Evolutionary conservation across 2,797 vertebrate genomes (phyloP).

Genomic region (Prunella strophiata): DNA sequence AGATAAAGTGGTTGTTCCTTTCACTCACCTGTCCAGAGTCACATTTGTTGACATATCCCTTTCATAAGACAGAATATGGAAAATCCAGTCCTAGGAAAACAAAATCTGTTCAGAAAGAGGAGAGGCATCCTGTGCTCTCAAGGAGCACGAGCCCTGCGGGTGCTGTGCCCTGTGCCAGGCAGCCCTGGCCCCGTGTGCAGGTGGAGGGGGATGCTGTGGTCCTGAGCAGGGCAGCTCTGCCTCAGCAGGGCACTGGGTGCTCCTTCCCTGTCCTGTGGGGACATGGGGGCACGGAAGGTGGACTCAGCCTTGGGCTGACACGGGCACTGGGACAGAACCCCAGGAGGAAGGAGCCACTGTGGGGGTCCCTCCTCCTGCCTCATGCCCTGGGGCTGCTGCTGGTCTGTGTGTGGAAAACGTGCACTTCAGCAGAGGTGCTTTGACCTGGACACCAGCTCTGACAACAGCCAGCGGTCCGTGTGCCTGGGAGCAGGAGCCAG

Average conservation of each 20-base stretch:
- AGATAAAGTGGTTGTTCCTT: not conserved
- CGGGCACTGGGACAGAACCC: rapidly evolving
- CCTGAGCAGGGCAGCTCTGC: not conserved
- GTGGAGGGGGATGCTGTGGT: not conserved
- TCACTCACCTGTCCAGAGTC: constrained; percentile 79
- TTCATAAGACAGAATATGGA: constrained; percentile 82
- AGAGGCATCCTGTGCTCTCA: not conserved
- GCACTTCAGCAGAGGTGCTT: not conserved
- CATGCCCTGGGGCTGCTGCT: not conserved
- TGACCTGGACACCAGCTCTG: not conserved
- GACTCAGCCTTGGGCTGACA: not conserved
- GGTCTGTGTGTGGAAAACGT: rapidly evolving
- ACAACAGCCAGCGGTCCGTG: not conserved
- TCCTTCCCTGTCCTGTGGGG: not conserved
- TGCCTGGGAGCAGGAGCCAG: not conserved
- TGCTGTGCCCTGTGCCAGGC: not conserved
- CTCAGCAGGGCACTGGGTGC: not conserved
- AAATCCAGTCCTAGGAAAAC: constrained; percentile 81
- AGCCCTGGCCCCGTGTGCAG: not conserved
- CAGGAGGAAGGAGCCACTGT: rapidly evolving
- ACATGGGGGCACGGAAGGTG: not conserved
- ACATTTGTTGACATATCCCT: constrained; percentile 76
- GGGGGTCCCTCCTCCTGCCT: not conserved
- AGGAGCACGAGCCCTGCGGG: rapidly evolving
- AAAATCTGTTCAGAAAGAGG: not conserved